phyloP scores from a whole-genome alignment of 2,888 invertebrate genomes.

The Chymomyza amoena region DNA sequence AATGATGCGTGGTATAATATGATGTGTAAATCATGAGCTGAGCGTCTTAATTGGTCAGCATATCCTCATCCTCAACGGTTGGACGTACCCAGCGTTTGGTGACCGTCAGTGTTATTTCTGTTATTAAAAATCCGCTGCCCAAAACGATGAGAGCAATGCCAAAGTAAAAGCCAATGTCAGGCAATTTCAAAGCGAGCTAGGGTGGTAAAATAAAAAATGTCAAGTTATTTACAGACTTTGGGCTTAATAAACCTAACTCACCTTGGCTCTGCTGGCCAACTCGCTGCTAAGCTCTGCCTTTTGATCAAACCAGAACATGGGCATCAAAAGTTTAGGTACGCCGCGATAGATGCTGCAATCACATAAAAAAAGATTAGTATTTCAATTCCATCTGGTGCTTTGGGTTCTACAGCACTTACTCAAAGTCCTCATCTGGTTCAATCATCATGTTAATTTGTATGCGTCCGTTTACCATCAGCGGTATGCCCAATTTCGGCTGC shows the following conservation, averaged over 20 bases:
- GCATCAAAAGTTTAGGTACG: slow-evolving; percentile 82
- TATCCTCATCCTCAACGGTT: slow-evolving; percentile 69
- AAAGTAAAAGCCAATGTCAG: slow-evolving; percentile 70
- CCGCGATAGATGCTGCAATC: slow-evolving; percentile 81
- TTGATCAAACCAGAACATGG: slow-evolving; percentile 89
- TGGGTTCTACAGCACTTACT: slow-evolving; percentile 79
- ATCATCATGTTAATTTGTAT: slow-evolving; percentile 88
- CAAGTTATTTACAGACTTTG: neutral
- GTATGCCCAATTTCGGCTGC: slow-evolving; percentile 89
- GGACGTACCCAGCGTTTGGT: slow-evolving; percentile 73
- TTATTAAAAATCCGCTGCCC: slow-evolving; percentile 66
- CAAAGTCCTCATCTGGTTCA: slow-evolving; percentile 79
- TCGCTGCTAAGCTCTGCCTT: slow-evolving; percentile 81
- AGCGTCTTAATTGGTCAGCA: slow-evolving; percentile 55
- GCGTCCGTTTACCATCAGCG: slow-evolving; percentile 85
- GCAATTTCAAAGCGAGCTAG: slow-evolving; percentile 73
- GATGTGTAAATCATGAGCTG: neutral
- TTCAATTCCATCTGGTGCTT: neutral
- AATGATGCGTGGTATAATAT: slow-evolving; percentile 9
- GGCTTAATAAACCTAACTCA: slow-evolving; percentile 31
- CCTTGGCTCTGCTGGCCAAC: slow-evolving; percentile 79
- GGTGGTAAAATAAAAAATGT: slow-evolving; percentile 6
- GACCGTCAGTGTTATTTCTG: slow-evolving; percentile 71
- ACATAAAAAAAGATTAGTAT: slow-evolving; percentile 2
- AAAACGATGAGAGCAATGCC: slow-evolving; percentile 68